Evolutionary conservation across 2,797 vertebrate species (phyloP).

Genomic region (Allobates femoralis): DNA sequence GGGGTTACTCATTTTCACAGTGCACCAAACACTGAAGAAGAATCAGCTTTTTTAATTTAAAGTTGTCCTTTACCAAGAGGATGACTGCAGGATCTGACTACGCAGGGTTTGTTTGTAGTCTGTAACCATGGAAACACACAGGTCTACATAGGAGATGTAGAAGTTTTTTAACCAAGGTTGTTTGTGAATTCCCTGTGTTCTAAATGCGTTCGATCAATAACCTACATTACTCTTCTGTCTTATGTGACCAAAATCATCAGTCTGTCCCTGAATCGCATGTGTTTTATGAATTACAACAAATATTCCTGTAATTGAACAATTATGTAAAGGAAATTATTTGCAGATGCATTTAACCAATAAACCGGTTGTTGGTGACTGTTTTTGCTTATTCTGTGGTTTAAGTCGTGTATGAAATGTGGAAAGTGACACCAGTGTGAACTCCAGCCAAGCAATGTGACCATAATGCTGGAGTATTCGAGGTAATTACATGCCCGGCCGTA

Average conservation of each 20-base stretch:
- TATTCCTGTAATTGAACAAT: not conserved
- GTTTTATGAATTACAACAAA: not conserved
- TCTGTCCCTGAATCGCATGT: not conserved
- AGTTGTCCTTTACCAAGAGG: not conserved
- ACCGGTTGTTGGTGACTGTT: not conserved
- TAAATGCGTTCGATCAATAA: not conserved
- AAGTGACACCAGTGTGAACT: not conserved
- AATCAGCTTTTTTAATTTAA: no score
- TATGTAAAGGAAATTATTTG: constrained; percentile 2
- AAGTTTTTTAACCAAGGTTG: not conserved
- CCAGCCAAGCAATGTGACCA: not conserved
- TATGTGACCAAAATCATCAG: not conserved
- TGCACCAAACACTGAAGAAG: no score
- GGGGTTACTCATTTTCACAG: no score
- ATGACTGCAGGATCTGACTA: not conserved
- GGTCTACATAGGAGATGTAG: not conserved
- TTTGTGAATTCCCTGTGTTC: not conserved
- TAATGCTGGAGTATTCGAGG: not conserved
- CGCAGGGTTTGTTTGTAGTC: not conserved
- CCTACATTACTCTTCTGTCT: not conserved
- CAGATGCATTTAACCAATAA: not conserved
- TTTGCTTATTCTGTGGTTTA: constrained; percentile 10
- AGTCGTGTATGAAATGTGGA: not conserved
- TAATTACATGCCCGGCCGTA: not conserved
- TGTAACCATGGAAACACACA: not conserved